phyloP scores from a whole-genome alignment of 2,888 invertebrate genomes.

The Amitus sp. region DNA sequence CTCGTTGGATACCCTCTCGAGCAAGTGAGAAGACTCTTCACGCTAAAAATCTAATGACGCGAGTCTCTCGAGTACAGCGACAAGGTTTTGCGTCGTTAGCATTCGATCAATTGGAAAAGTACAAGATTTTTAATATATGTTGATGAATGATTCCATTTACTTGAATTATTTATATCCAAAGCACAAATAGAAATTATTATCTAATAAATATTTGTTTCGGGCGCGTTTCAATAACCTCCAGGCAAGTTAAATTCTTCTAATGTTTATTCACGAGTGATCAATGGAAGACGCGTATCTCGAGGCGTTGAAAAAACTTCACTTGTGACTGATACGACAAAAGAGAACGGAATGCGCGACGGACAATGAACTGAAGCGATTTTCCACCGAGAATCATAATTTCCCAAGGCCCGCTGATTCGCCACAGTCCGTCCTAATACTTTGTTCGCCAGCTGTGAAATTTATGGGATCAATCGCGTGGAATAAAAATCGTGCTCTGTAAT shows the following conservation, averaged over 20 bases:
- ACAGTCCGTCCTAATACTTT: background rate
- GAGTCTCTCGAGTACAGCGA: constrained; percentile 21
- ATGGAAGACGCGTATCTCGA: background rate
- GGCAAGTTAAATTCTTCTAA: background rate
- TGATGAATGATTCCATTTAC: too few relatives aligned
- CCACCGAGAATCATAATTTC: background rate
- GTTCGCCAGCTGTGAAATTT: background rate
- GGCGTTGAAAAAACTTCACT: background rate
- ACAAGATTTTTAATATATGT: too few relatives aligned
- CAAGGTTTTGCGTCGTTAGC: constrained; percentile 21
- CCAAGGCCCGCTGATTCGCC: background rate
- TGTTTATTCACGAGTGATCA: background rate
- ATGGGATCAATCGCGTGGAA: background rate
- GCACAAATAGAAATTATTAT: too few relatives aligned
- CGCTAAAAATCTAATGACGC: constrained; percentile 31
- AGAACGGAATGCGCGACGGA: background rate
- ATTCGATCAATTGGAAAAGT: constrained; percentile 26
- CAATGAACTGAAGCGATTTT: background rate
- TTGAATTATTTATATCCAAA: too few relatives aligned
- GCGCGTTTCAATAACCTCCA: too few relatives aligned
- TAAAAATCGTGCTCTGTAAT: background rate
- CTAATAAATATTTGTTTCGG: too few relatives aligned
- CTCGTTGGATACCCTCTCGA: constrained; percentile 36
- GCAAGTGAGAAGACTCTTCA: constrained; percentile 21
- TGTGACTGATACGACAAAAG: background rate